Conservation (phyloP, 2,888 invertebrate species). For the Cybosia mesomella region DNA sequence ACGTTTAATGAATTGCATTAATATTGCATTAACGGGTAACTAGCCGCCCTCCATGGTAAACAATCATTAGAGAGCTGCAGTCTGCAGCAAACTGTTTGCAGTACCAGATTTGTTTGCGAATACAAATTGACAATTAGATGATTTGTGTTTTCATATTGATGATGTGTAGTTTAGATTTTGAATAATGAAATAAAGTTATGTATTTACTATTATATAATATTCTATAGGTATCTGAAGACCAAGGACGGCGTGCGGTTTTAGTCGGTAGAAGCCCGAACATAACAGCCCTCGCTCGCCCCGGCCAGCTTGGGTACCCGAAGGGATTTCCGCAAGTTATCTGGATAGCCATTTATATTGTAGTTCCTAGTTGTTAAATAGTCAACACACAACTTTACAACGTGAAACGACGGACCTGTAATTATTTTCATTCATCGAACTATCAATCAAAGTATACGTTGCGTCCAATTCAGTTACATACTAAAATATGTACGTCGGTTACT, state of each 20-base stretch:
- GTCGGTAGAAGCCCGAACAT: too few species aligned
- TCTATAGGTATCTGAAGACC: too few species aligned
- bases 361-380: conserved; percentile 7
- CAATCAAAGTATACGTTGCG: conserved; percentile 47
- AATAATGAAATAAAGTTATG: conserved; percentile 12
- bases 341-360: too few species aligned
- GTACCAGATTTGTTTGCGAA: conserved; percentile 82
- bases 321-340: too few species aligned
- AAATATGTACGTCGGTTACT: conserved; percentile 69
- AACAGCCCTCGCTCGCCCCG: too few species aligned
- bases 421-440: conserved; percentile 49
- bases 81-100: conserved; percentile 72
- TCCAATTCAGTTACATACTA: conserved; percentile 53
- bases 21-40: conserved; percentile 86
- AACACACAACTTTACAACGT: neutral
- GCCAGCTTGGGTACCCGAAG: too few species aligned
- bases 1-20: conserved; percentile 87
- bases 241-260: too few species aligned
- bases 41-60: conserved; percentile 79
- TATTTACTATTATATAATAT: neutral
- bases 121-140: conserved; percentile 79
- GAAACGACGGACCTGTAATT: conserved; percentile 23
- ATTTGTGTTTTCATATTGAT: conserved; percentile 47
- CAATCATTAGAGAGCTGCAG: conserved; percentile 79
- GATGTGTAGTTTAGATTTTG: conserved; percentile 23